These are phyloP conservation scores for Zaprionus ornatus DNA, from an alignment of 1,140 invertebrate genomes.

Conservation along the genomic window DNA sequence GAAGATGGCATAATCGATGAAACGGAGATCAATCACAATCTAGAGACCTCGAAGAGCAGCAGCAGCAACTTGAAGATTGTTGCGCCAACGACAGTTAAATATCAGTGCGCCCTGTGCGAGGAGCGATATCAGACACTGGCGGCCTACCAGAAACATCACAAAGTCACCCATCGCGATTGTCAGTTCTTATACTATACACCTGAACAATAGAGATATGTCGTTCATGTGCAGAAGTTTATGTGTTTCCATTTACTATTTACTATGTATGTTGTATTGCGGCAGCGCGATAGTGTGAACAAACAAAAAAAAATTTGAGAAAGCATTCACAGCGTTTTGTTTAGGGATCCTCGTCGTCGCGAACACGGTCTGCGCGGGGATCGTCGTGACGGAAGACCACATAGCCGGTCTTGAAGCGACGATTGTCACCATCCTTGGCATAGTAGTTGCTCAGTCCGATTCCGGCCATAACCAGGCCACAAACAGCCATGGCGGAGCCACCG, in stretches of 20 bases:
- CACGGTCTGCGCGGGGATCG: constrained; percentile 86
- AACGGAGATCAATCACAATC: neutral
- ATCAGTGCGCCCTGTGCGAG: constrained; percentile 23
- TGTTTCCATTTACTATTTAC: constrained; percentile 65
- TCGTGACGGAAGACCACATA: constrained; percentile 87
- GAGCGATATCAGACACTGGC: constrained; percentile 19
- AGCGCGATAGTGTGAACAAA: constrained; percentile 11
- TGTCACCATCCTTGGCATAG: constrained; percentile 87
- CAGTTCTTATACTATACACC: constrained; percentile 18
- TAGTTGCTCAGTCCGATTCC: constrained; percentile 85
- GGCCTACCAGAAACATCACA: constrained; percentile 34
- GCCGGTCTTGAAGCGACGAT: constrained; percentile 86
- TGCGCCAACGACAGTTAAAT: neutral
- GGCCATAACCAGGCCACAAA: constrained; percentile 84
- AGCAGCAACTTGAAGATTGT: neutral
- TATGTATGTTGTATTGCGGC: constrained; percentile 34
- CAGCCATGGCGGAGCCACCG: constrained; percentile 84
- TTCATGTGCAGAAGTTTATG: constrained; percentile 6
- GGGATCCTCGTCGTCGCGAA: constrained; percentile 83
- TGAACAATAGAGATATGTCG: neutral
- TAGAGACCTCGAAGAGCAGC: neutral
- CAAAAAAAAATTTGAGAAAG: constrained; percentile 44
- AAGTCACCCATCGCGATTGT: constrained; percentile 18
- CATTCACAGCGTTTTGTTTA: constrained; percentile 44
- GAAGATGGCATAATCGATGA: constrained; percentile 3